Percentiles rank a stretch among this genome's conserved stretches.
Conservation (phyloP, 2,797 vertebrate genomes). For the Anas bernieri region DNA sequence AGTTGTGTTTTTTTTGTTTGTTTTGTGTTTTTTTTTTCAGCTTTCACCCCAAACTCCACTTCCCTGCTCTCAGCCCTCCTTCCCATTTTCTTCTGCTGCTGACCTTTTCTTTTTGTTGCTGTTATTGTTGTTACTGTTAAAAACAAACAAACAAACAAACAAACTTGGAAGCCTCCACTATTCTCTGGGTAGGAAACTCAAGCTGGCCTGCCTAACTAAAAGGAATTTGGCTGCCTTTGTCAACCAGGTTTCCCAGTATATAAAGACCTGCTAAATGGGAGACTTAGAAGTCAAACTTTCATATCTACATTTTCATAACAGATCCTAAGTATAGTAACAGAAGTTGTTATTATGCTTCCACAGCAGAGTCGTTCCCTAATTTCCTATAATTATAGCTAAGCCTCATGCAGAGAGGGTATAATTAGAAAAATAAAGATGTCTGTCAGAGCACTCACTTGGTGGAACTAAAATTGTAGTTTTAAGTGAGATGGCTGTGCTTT, state of each 20-base stretch:
- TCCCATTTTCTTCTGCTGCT: neutral
- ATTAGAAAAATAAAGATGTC: conserved; percentile 36
- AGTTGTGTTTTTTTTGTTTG: no score
- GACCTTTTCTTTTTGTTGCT: neutral
- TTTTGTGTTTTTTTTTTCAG: no score
- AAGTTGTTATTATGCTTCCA: conserved; percentile 52
- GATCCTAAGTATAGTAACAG: conserved; percentile 44
- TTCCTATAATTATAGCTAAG: conserved; percentile 46
- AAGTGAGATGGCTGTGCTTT: neutral
- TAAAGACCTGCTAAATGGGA: neutral
- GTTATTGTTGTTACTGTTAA: neutral
- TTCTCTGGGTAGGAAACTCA: neutral
- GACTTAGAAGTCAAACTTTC: conserved; percentile 1
- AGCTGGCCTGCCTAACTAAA: neutral
- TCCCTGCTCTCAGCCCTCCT: neutral
- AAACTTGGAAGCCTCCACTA: neutral
- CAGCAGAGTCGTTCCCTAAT: neutral
- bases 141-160: neutral
- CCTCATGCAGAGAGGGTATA: conserved; percentile 29
- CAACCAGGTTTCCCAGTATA: neutral
- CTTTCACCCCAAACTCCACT: neutral
- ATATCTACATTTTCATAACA: conserved; percentile 12
- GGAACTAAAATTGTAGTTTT: conserved; percentile 1
- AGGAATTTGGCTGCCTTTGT: neutral
- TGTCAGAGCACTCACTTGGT: neutral